Conservation (phyloP, 2,888 invertebrate genomes). For the Hydropsyche betteni region DNA sequence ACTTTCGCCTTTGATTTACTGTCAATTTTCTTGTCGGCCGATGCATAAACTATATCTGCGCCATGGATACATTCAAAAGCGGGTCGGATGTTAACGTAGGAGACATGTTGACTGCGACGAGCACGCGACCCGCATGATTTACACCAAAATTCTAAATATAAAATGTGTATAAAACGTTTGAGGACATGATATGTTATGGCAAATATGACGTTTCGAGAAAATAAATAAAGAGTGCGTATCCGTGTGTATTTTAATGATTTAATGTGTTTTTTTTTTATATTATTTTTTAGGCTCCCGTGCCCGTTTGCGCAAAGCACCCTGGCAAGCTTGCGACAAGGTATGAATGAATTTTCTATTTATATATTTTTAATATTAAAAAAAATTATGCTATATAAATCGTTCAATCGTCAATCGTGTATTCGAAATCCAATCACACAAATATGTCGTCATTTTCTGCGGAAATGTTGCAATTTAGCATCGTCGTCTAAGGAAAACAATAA, state of each 20-base stretch:
- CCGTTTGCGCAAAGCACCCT: slow-evolving; percentile 82
- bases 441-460: no score
- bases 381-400: slow-evolving; percentile 17
- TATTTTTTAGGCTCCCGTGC: slow-evolving; percentile 78
- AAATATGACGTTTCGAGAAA: background rate
- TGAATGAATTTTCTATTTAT: slow-evolving; percentile 24
- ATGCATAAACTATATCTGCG: slow-evolving; percentile 42
- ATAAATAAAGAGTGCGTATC: no score
- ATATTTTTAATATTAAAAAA: background rate
- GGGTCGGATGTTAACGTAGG: slow-evolving; percentile 37
- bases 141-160: slow-evolving; percentile 33
- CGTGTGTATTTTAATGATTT: background rate
- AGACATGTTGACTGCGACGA: background rate
- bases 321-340: slow-evolving; percentile 82
- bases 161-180: background rate
- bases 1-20: slow-evolving; percentile 41
- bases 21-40: slow-evolving; percentile 42
- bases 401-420: no score
- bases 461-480: background rate
- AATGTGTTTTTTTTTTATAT: slow-evolving; percentile 51
- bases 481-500: background rate
- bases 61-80: slow-evolving; percentile 26
- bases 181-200: no score
- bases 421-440: no score
- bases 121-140: slow-evolving; percentile 32